A percentile compares a stretch with the other conserved stretches of the same genome.
Conservation (phyloP, 1,140 invertebrate species). For the Zaprionus vittiger region DNA sequence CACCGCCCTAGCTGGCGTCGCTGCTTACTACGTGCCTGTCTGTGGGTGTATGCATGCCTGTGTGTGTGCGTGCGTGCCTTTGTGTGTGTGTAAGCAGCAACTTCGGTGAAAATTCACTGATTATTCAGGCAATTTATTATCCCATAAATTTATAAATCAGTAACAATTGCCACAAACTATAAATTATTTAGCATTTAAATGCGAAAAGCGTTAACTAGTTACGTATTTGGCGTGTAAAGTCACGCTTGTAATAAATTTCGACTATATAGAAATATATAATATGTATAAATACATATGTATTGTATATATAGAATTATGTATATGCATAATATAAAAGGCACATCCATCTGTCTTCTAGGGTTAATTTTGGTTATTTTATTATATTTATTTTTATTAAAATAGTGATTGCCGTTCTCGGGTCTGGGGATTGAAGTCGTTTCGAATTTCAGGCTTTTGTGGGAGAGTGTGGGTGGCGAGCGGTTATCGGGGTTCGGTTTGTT, state of each 20-base stretch:
- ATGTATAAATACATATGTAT: not conserved
- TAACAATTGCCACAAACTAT: slow-evolving; percentile 3
- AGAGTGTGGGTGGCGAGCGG: not conserved
- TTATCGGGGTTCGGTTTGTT: not conserved
- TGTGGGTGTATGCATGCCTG: slow-evolving; percentile 17
- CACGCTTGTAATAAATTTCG: not conserved
- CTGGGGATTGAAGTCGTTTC: slow-evolving; percentile 39
- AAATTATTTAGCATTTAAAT: slow-evolving; percentile 7
- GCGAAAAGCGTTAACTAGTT: not conserved
- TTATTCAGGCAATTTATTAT: slow-evolving; percentile 27
- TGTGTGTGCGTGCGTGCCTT: slow-evolving; percentile 13
- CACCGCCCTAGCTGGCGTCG: slow-evolving; percentile 78
- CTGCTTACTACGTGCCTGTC: slow-evolving; percentile 66
- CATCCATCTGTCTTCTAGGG: not conserved
- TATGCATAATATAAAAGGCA: not conserved
- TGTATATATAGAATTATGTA: not conserved
- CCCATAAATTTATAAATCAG: slow-evolving; percentile 23
- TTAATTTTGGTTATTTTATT: not conserved
- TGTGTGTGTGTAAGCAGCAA: not conserved
- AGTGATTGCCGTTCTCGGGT: slow-evolving; percentile 19
- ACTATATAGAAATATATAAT: not conserved
- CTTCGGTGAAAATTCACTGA: slow-evolving; percentile 22
- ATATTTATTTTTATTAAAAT: slow-evolving; percentile 10
- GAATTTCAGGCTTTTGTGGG: slow-evolving; percentile 31
- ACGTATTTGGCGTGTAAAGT: not conserved